Conservation (phyloP, 2,113 vertebrate species). For the Tonatia bakeri region DNA sequence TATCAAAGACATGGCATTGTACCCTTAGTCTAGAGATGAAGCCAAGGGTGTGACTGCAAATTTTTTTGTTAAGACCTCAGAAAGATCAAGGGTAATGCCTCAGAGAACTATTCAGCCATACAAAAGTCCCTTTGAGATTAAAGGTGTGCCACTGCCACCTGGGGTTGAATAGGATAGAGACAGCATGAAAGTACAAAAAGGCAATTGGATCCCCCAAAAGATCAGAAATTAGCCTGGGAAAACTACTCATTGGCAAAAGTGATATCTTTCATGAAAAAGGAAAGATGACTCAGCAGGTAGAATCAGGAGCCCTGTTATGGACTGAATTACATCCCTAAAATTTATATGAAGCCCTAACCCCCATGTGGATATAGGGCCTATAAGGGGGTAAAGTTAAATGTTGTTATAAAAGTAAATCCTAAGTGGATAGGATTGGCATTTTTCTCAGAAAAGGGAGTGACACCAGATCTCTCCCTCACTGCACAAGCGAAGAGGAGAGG, state of each 20-base stretch:
- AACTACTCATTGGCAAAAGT: not conserved
- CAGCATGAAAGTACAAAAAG: not conserved
- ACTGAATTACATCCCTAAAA: not conserved
- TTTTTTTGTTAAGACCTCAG: not conserved
- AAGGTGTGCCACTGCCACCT: not conserved
- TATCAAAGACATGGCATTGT: not conserved
- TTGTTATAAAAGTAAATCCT: not conserved
- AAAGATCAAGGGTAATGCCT: not conserved
- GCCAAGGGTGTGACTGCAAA: not conserved
- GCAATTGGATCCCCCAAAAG: not conserved
- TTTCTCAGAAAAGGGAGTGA: not conserved
- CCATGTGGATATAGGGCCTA: not conserved
- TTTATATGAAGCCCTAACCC: not conserved
- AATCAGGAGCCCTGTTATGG: not conserved
- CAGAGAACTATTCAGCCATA: not conserved
- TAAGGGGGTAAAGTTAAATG: not conserved
- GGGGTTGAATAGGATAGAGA: not conserved
- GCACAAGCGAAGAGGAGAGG: not conserved
- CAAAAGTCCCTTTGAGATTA: not conserved
- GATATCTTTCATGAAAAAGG: not conserved
- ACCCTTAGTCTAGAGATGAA: not conserved
- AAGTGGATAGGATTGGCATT: not conserved
- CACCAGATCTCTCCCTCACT: not conserved
- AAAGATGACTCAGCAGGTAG: not conserved
- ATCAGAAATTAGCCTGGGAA: not conserved